phyloP scores from a whole-genome alignment of 2,113 vertebrate species.

The Rana temporaria region DNA sequence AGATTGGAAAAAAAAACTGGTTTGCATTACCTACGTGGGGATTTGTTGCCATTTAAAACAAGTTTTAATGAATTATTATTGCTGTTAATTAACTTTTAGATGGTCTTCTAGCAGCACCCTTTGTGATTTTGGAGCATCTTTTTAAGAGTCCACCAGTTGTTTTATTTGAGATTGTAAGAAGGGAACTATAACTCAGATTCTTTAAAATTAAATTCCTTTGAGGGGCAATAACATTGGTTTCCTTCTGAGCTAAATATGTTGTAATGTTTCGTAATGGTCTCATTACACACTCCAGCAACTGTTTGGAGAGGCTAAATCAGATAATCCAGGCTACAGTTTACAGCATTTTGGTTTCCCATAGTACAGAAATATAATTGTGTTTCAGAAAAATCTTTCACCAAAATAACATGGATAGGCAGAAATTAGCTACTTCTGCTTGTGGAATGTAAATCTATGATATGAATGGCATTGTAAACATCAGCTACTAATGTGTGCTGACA shows the following conservation, averaged over 20 bases:
- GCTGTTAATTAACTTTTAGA: not conserved
- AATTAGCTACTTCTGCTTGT: conserved; percentile 16
- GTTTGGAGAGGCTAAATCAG: conserved; percentile 54
- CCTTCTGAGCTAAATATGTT: conserved; percentile 57
- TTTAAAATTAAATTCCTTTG: conserved; percentile 55
- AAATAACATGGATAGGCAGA: conserved; percentile 21
- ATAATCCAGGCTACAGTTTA: conserved; percentile 46
- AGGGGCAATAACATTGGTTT: conserved; percentile 57
- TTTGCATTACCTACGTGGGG: not conserved
- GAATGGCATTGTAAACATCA: not conserved
- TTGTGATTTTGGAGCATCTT: conserved; percentile 35
- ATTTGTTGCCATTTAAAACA: not conserved
- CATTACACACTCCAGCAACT: conserved; percentile 58
- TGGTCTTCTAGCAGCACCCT: conserved; percentile 8
- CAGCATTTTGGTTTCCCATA: conserved; percentile 34
- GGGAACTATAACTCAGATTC: conserved; percentile 53
- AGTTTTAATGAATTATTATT: conserved; percentile 24
- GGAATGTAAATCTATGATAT: conserved; percentile 15
- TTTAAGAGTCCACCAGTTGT: conserved; percentile 33
- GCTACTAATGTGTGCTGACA: not conserved
- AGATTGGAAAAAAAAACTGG: not conserved
- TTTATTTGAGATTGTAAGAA: conserved; percentile 42
- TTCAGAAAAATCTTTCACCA: conserved; percentile 23
- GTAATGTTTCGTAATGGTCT: conserved; percentile 57
- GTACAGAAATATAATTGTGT: conserved; percentile 29